Conservation (phyloP, 2,113 vertebrate genomes). For the Micromys minutus region DNA sequence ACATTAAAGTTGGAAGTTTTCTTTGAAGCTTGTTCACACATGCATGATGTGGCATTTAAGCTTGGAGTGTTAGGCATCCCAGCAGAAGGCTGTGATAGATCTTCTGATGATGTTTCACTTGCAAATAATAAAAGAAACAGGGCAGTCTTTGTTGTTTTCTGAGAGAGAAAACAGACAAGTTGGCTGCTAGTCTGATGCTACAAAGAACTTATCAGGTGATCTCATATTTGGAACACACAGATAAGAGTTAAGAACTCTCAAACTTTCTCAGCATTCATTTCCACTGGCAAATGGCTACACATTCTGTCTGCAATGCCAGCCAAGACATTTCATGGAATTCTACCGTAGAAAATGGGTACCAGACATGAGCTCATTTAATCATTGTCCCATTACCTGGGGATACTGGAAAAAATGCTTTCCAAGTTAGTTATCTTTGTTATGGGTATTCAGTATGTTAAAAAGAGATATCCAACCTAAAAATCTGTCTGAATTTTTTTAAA, state of each 20-base stretch:
- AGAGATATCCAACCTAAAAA: background rate
- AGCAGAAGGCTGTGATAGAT: background rate
- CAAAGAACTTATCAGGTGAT: conserved; percentile 58
- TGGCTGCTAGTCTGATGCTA: background rate
- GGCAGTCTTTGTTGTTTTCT: background rate
- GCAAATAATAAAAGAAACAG: conserved; percentile 50
- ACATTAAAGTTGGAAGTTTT: background rate
- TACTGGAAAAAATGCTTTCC: background rate
- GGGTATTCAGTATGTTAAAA: conserved; percentile 1
- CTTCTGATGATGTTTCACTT: background rate
- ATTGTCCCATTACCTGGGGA: background rate
- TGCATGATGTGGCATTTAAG: background rate
- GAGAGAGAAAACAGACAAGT: conserved; percentile 12
- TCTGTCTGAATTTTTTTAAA: background rate
- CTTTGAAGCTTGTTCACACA: conserved; percentile 52
- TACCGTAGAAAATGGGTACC: background rate
- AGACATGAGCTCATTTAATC: conserved; percentile 32
- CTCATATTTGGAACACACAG: conserved; percentile 47
- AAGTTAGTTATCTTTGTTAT: background rate
- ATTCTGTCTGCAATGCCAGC: background rate
- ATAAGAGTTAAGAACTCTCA: conserved; percentile 32
- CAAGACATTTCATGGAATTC: background rate
- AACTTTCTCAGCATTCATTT: conserved; percentile 39
- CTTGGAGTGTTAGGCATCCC: background rate
- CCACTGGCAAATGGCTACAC: background rate